Conservation (phyloP, 2,888 invertebrate genomes). For the Perithous albicinctus region DNA sequence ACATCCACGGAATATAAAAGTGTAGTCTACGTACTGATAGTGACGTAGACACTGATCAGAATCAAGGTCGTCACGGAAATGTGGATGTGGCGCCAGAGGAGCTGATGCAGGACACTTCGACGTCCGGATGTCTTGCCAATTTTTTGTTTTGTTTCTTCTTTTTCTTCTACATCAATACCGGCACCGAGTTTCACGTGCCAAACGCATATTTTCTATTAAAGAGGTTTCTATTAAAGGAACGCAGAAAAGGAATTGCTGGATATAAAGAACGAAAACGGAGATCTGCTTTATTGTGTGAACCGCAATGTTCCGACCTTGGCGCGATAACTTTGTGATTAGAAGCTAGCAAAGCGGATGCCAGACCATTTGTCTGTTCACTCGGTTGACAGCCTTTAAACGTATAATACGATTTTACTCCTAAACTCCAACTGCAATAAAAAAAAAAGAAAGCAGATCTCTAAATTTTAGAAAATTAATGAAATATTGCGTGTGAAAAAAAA, state of each 20-base stretch:
- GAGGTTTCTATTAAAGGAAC: not conserved
- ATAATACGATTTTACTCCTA: not conserved
- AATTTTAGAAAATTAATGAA: not conserved
- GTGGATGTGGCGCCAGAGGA: slow-evolving; percentile 56
- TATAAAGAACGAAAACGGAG: not conserved
- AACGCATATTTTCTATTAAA: slow-evolving; percentile 36
- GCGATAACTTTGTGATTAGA: slow-evolving; percentile 59
- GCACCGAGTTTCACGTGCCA: slow-evolving; percentile 44
- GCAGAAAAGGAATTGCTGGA: slow-evolving; percentile 8
- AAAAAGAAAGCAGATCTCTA: not conserved
- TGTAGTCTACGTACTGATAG: not conserved
- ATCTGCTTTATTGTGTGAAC: slow-evolving; percentile 19
- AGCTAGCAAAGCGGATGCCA: slow-evolving; percentile 43
- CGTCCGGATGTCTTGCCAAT: slow-evolving; percentile 56
- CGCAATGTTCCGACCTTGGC: slow-evolving; percentile 46
- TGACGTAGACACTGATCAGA: slow-evolving; percentile 44
- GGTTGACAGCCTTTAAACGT: slow-evolving; percentile 2
- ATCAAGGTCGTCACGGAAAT: slow-evolving; percentile 56
- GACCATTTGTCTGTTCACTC: slow-evolving; percentile 23
- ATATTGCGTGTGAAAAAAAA: not conserved
- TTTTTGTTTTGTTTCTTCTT: slow-evolving; percentile 50
- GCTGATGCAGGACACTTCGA: slow-evolving; percentile 27
- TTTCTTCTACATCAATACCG: slow-evolving; percentile 39
- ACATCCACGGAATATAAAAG: not conserved
- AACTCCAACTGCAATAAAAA: too few relatives aligned